Evolutionary conservation across 2,797 vertebrate genomes (phyloP).

Genomic region (Chelidonichthys spinosus): DNA sequence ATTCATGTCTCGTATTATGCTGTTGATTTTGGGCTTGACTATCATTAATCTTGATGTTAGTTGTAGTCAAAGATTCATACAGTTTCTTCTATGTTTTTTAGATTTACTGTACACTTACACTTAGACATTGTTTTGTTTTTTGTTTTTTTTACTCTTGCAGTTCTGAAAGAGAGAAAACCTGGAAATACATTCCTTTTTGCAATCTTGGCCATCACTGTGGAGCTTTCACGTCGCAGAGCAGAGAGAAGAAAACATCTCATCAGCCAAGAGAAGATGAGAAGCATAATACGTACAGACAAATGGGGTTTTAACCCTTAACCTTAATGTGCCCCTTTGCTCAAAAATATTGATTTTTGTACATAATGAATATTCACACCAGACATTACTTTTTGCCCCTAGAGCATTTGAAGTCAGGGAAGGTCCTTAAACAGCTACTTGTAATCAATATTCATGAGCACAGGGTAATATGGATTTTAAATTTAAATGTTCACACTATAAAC

Average conservation of each 20-base stretch:
- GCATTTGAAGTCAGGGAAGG: slow-evolving; percentile 57
- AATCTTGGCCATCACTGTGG: slow-evolving; percentile 58
- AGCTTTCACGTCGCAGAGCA: slow-evolving; percentile 33
- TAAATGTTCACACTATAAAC: slow-evolving; percentile 62
- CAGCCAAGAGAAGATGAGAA: slow-evolving; percentile 44
- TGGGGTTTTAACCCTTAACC: slow-evolving; percentile 54
- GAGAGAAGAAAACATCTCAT: slow-evolving; percentile 22
- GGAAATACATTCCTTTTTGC: slow-evolving; percentile 51
- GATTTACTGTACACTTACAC: background rate
- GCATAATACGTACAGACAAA: slow-evolving; percentile 40
- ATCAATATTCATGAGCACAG: slow-evolving; percentile 73
- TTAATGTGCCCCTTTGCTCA: slow-evolving; percentile 65
- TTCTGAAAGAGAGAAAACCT: slow-evolving; percentile 70
- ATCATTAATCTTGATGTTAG: background rate
- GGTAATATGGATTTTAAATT: slow-evolving; percentile 62
- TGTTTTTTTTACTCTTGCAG: slow-evolving; percentile 69
- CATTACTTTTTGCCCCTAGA: slow-evolving; percentile 56
- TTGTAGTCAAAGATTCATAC: background rate
- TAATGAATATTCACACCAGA: slow-evolving; percentile 66
- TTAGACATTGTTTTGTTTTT: slow-evolving; percentile 9
- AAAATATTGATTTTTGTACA: slow-evolving; percentile 73
- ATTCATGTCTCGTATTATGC: background rate
- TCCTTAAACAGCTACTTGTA: slow-evolving; percentile 55
- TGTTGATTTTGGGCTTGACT: background rate
- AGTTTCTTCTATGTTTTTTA: background rate